A percentile compares a stretch with the other conserved stretches of the same genome.
Evolutionary conservation across 1,140 invertebrate species (phyloP).

Genomic region (Mesaphorura yosii): DNA sequence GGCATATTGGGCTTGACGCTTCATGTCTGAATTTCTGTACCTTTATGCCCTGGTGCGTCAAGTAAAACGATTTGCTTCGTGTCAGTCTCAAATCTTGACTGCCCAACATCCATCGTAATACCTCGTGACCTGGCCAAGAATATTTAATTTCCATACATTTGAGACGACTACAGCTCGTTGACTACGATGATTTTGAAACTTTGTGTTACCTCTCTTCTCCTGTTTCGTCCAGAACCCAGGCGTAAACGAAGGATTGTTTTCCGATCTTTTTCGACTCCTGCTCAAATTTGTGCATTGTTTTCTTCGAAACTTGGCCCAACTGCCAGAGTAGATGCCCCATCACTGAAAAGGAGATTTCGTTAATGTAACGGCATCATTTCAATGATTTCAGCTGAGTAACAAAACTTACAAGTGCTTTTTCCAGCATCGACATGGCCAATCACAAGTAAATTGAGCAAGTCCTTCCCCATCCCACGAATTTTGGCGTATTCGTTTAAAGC

Average conservation of each 20-base stretch:
- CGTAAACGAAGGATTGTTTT: constrained; percentile 96
- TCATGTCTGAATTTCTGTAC: too few species aligned
- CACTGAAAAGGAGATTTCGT: too few species aligned
- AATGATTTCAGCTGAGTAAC: too few species aligned
- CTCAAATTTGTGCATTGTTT: constrained; percentile 92
- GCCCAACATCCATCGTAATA: constrained; percentile 95
- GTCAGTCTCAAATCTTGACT: constrained; percentile 83
- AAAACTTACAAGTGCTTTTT: too few species aligned
- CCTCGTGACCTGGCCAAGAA: constrained; percentile 49
- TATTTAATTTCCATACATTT: too few species aligned
- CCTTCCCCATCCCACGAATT: constrained; percentile 58
- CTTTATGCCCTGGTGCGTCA: constrained; percentile 94
- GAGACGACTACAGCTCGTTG: not conserved
- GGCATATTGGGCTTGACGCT: too few species aligned
- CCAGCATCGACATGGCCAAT: constrained; percentile 99
- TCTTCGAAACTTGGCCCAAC: constrained; percentile 78
- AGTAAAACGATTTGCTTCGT: constrained; percentile 72
- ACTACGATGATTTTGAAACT: constrained; percentile 11
- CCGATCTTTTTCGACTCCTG: constrained; percentile 95
- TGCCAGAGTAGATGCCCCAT: constrained; percentile 89
- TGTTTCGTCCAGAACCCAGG: constrained; percentile 99
- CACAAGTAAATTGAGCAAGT: constrained; percentile 84
- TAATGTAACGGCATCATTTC: too few species aligned
- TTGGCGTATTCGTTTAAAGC: constrained; percentile 50
- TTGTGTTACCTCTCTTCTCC: constrained; percentile 77